A percentile compares a stretch with the other conserved stretches of the same genome.
Evolutionary conservation across 2,888 invertebrate genomes (phyloP).

Genomic region (Drosophila lutescens): DNA sequence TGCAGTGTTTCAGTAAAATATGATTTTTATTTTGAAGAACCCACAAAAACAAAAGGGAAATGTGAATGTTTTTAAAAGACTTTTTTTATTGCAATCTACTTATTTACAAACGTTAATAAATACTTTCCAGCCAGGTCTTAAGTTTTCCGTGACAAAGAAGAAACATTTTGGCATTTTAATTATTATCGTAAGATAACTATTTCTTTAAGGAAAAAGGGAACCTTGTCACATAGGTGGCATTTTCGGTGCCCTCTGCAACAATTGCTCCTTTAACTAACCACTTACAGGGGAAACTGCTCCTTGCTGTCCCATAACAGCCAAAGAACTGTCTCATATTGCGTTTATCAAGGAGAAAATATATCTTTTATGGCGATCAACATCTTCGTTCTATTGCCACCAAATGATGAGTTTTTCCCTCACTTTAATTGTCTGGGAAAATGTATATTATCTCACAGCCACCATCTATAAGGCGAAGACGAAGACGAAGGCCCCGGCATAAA

Average conservation of each 20-base stretch:
- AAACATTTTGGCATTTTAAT: neutral
- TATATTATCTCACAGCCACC: constrained; percentile 53
- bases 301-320: constrained; percentile 12
- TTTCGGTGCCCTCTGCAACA: neutral
- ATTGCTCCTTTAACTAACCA: constrained; percentile 7
- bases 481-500: constrained; percentile 32
- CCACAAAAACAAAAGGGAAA: no score
- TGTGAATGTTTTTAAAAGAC: no score
- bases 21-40: no score
- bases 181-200: neutral
- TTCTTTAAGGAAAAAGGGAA: neutral
- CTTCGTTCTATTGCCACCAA: constrained; percentile 49
- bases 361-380: constrained; percentile 35
- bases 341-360: constrained; percentile 25
- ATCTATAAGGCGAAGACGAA: constrained; percentile 47
- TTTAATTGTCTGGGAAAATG: constrained; percentile 74
- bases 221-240: neutral
- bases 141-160: no score
- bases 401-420: constrained; percentile 23
- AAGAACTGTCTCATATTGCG: constrained; percentile 46
- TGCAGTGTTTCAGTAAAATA: neutral
- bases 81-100: no score
- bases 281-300: constrained; percentile 2
- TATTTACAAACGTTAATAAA: no score
- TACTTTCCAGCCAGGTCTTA: no score